A percentile compares a stretch with the other conserved stretches of the same genome.
phyloP scores from a whole-genome alignment of 2,888 invertebrate genomes.

The Agriopis aurantiaria region DNA sequence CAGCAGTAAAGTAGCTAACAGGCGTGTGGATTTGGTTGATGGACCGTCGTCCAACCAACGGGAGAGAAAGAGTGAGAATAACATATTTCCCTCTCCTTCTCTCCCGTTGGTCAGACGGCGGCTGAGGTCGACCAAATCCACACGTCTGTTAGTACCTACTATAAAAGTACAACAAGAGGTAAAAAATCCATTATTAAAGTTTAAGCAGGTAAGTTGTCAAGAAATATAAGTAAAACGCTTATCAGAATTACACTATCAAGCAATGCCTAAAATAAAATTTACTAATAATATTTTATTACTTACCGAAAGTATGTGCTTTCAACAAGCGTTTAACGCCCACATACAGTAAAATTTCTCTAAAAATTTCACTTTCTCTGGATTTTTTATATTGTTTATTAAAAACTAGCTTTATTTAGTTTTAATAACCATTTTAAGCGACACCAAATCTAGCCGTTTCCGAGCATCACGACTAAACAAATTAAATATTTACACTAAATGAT shows the following conservation, averaged over 20 bases:
- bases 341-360: background rate
- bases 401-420: background rate
- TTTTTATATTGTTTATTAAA: background rate
- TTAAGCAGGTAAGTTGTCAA: too few species aligned
- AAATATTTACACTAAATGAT: background rate
- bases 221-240: background rate
- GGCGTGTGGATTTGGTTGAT: too few species aligned
- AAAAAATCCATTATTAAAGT: too few species aligned
- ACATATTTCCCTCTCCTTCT: too few species aligned
- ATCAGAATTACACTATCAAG: background rate
- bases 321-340: slow-evolving; percentile 1
- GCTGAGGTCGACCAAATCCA: too few species aligned
- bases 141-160: too few species aligned
- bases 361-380: background rate
- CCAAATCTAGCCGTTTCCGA: background rate
- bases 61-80: too few species aligned
- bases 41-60: too few species aligned
- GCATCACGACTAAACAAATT: background rate
- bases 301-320: background rate
- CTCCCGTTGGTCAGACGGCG: too few species aligned
- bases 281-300: slow-evolving; percentile 1
- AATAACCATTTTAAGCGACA: background rate
- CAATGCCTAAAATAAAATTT: background rate
- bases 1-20: too few species aligned
- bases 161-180: too few species aligned